A percentile compares a stretch with the other conserved stretches of the same genome.
These are phyloP conservation scores for Rousettus madagascariensis DNA, from an alignment of 2,797 vertebrate genomes.

Conservation along the genomic window DNA sequence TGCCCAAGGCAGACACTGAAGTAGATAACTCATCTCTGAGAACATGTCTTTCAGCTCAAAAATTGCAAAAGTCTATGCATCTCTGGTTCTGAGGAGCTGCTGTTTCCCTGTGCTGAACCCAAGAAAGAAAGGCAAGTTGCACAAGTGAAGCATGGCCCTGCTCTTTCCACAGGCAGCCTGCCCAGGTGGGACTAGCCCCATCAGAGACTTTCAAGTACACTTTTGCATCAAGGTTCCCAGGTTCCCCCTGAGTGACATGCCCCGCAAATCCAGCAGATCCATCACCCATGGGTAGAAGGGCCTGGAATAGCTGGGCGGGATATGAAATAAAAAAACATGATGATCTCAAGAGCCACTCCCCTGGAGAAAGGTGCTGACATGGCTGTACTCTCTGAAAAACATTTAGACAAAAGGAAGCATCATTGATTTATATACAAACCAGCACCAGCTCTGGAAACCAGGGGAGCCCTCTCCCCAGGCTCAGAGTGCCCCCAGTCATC, in stretches of 20 bases:
- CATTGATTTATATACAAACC: neutral
- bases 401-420: neutral
- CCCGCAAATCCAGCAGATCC: neutral
- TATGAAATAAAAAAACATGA: neutral
- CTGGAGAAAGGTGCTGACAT: neutral
- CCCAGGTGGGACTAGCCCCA: neutral
- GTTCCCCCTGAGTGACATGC: neutral
- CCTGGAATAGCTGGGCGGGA: neutral
- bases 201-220: neutral
- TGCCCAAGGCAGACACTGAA: neutral
- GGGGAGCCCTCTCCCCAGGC: neutral
- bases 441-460: neutral
- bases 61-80: neutral
- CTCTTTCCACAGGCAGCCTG: neutral
- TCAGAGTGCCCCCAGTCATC: neutral
- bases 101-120: neutral
- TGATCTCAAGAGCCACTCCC: neutral
- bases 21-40: conserved; percentile 33
- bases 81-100: neutral
- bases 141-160: neutral
- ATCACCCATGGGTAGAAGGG: neutral
- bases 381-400: neutral
- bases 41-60: neutral
- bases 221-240: neutral
- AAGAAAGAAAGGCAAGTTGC: neutral